These are phyloP conservation scores for Machimus rusticus DNA, from an alignment of 2,888 invertebrate genomes.

Conservation along the genomic window DNA sequence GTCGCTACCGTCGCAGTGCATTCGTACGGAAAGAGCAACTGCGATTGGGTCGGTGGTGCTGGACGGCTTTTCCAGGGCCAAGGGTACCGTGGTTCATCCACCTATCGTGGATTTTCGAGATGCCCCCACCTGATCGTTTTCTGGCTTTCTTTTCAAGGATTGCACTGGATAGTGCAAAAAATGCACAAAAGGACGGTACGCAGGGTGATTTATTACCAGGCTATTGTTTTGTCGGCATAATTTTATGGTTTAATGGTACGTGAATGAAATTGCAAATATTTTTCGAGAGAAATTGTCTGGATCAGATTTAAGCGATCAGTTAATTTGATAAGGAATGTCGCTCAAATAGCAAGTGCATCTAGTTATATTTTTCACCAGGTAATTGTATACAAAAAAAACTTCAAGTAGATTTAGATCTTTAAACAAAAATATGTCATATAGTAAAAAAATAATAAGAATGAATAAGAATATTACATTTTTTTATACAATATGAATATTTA, in stretches of 20 bases:
- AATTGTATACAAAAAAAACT: no score
- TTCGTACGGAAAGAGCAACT: neutral
- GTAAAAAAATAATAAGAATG: no score
- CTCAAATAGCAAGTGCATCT: no score
- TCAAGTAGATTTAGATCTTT: no score
- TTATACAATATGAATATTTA: no score
- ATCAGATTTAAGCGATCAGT: neutral
- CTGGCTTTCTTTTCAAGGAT: neutral
- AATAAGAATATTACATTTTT: no score
- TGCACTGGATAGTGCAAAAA: neutral
- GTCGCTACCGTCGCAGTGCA: neutral
- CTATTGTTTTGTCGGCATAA: neutral
- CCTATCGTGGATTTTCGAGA: neutral
- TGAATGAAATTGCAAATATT: neutral
- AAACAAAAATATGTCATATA: no score
- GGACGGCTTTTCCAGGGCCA: slow-evolving; percentile 22
- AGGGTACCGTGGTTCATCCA: slow-evolving; percentile 21
- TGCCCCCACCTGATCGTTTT: neutral
- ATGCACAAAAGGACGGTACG: neutral
- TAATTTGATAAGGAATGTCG: no score
- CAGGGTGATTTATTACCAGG: neutral
- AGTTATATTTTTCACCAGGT: no score
- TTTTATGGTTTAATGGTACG: neutral
- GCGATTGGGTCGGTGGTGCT: neutral
- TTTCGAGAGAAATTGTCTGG: neutral